Percentiles rank a stretch among this genome's conserved stretches.
Evolutionary conservation across 2,888 invertebrate genomes (phyloP).

Genomic region (Polietes domitor): DNA sequence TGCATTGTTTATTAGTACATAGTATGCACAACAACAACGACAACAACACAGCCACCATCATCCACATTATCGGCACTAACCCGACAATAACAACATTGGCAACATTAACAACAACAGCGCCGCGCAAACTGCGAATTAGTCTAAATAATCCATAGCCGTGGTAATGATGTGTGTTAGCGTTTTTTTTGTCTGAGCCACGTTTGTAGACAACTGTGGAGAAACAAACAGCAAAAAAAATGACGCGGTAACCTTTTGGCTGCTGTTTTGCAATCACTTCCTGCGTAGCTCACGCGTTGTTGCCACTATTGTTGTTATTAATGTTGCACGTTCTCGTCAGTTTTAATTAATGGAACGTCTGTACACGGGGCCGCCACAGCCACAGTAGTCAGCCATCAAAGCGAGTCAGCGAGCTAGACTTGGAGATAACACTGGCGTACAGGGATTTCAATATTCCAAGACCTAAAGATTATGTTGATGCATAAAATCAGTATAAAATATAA

Average conservation of each 20-base stretch:
- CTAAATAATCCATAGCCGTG: slow-evolving; percentile 41
- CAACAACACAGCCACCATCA: slow-evolving; percentile 73
- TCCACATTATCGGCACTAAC: slow-evolving; percentile 71
- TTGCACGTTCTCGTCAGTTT: slow-evolving; percentile 68
- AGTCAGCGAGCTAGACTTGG: neutral
- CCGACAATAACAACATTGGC: slow-evolving; percentile 18
- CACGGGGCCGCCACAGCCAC: neutral
- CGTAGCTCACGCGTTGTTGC: slow-evolving; percentile 66
- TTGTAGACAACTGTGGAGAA: neutral
- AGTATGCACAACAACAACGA: slow-evolving; percentile 47
- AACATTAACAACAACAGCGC: neutral
- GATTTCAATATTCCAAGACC: too few relatives aligned
- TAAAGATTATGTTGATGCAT: too few relatives aligned
- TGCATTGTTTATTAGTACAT: slow-evolving; percentile 55
- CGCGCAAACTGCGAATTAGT: slow-evolving; percentile 26
- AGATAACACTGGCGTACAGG: neutral
- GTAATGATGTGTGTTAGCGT: slow-evolving; percentile 62
- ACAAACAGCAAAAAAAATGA: neutral
- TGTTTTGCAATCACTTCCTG: slow-evolving; percentile 67
- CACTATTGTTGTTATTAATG: slow-evolving; percentile 66
- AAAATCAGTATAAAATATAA: too few relatives aligned
- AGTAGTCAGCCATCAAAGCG: neutral
- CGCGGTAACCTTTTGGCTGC: slow-evolving; percentile 32
- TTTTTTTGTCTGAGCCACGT: neutral
- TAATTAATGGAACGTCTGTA: slow-evolving; percentile 63